phyloP scores from a whole-genome alignment of 2,113 vertebrate genomes.

The Synchiropus splendidus region DNA sequence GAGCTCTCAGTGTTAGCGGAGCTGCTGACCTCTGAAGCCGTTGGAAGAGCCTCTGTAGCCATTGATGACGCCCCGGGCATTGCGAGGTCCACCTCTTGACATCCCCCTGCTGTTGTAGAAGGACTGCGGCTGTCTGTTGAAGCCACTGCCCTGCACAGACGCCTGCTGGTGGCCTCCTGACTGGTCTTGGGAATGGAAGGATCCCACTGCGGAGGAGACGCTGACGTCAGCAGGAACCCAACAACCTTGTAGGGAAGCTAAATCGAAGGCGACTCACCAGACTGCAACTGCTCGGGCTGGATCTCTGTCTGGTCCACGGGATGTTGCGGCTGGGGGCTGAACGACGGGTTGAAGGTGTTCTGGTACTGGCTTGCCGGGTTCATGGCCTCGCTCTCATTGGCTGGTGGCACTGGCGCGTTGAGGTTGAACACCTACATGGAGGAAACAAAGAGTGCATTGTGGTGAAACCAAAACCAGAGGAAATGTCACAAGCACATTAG shows the following conservation, averaged over 20 bases:
- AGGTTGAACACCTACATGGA: slow-evolving; percentile 88
- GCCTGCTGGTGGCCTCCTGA: slow-evolving; percentile 79
- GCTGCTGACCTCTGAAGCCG: slow-evolving; percentile 80
- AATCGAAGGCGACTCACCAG: slow-evolving; percentile 70
- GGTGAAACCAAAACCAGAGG: slow-evolving; percentile 28
- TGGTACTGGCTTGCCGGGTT: slow-evolving; percentile 90
- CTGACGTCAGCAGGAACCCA: neutral
- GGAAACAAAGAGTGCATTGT: slow-evolving; percentile 31
- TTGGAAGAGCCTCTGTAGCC: slow-evolving; percentile 91
- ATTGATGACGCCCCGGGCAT: slow-evolving; percentile 85
- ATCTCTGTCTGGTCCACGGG: slow-evolving; percentile 87
- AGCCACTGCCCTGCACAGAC: slow-evolving; percentile 79
- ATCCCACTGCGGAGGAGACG: slow-evolving; percentile 73
- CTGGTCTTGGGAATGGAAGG: slow-evolving; percentile 89
- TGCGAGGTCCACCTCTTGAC: slow-evolving; percentile 84
- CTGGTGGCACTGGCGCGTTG: slow-evolving; percentile 93
- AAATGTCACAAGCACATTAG: slow-evolving; percentile 27
- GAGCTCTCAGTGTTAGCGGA: neutral
- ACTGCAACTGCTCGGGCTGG: slow-evolving; percentile 87
- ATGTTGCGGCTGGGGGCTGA: slow-evolving; percentile 78
- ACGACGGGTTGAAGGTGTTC: slow-evolving; percentile 86
- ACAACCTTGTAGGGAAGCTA: neutral
- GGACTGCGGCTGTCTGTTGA: slow-evolving; percentile 80
- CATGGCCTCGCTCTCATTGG: slow-evolving; percentile 86
- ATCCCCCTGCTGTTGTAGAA: slow-evolving; percentile 92